Evolutionary conservation across 2,113 vertebrate genomes (phyloP).

Genomic region (Cynopterus brachyotis): DNA sequence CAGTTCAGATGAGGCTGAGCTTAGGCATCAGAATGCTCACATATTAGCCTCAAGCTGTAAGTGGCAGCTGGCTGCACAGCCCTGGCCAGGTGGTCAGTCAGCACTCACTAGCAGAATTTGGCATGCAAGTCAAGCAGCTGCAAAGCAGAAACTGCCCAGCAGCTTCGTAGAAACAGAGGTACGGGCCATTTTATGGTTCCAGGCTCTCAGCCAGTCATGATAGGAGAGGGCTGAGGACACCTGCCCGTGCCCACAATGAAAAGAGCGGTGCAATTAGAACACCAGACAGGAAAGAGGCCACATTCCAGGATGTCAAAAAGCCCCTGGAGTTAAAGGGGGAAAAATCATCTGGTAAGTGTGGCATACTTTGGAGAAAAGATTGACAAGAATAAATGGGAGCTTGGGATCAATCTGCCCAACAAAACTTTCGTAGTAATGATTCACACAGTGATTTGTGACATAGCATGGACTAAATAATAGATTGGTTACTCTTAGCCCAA

Average conservation of each 20-base stretch:
- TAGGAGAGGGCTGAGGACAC: background rate
- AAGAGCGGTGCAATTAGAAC: background rate
- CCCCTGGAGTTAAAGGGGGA: background rate
- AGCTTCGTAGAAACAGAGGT: slow-evolving; percentile 66
- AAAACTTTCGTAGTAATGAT: background rate
- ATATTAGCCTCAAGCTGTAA: background rate
- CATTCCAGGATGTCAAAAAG: background rate
- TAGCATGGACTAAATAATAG: background rate
- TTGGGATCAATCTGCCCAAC: background rate
- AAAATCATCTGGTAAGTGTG: background rate
- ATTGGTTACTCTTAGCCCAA: background rate
- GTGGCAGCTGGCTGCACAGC: background rate
- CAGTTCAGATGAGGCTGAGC: background rate
- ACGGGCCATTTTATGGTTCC: slow-evolving; percentile 22
- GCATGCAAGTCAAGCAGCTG: slow-evolving; percentile 69
- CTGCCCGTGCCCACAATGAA: background rate
- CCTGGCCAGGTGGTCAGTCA: slow-evolving; percentile 46
- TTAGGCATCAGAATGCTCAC: background rate
- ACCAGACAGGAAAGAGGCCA: background rate
- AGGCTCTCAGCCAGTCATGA: slow-evolving; percentile 67
- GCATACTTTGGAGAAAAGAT: background rate
- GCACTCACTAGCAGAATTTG: background rate
- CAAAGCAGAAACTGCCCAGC: slow-evolving; percentile 30
- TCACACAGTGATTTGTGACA: background rate
- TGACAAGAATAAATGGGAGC: background rate